Percentiles rank a stretch among this genome's conserved stretches.
phyloP scores from a whole-genome alignment of 2,888 invertebrate species.

The Acanthoscelides obtectus region DNA sequence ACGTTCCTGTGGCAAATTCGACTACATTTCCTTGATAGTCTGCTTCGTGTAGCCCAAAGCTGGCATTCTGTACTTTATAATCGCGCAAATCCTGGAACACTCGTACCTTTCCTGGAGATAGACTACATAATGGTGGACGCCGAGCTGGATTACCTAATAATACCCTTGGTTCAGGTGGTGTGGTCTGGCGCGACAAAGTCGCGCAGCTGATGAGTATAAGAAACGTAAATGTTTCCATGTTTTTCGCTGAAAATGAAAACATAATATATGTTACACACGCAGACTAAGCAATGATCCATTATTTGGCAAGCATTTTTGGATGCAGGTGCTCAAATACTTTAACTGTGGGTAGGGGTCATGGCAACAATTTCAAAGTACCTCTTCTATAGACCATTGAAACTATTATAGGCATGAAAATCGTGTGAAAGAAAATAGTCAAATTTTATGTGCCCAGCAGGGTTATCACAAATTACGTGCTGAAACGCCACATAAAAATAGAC shows the following conservation, averaged over 20 bases:
- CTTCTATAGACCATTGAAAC: too few relatives aligned
- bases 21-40: conserved; percentile 31
- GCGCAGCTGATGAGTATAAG: background rate
- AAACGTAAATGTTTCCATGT: background rate
- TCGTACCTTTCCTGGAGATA: conserved; percentile 14
- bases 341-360: too few relatives aligned
- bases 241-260: background rate
- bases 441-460: too few relatives aligned
- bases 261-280: background rate
- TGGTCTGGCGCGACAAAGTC: background rate
- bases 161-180: background rate
- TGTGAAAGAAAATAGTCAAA: too few relatives aligned
- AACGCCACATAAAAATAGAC: too few relatives aligned
- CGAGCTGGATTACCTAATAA: background rate
- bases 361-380: too few relatives aligned
- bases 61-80: conserved; percentile 30
- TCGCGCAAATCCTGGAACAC: conserved; percentile 28
- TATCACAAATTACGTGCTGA: too few relatives aligned
- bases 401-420: too few relatives aligned
- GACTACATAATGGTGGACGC: background rate
- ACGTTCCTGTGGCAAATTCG: conserved; percentile 17
- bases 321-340: too few relatives aligned
- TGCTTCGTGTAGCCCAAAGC: conserved; percentile 24
- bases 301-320: too few relatives aligned
- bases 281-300: too few relatives aligned